Base-by-base conservation (phyloP, 2,888 invertebrate genomes). In the Cryptophagus acutangulus region DNA sequence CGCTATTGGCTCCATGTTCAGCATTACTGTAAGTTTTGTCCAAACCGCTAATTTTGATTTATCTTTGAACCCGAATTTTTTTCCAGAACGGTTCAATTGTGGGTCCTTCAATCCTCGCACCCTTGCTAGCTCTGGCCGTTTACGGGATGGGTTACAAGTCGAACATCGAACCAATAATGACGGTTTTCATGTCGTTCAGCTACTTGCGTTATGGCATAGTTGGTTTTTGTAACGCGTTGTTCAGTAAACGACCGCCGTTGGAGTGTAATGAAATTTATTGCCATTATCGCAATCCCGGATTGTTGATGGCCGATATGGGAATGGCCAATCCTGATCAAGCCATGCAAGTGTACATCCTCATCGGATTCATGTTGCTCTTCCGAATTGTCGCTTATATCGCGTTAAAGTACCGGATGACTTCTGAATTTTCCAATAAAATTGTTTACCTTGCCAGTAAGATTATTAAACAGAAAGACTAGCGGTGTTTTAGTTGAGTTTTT, bases 201-300 rank as follows among this genome's bases (percentile, higher is more conserved):
- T 87, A 79, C 61, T 71, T 86, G 12, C 76, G 86, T 36, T 85
- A 80, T 58, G 79, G 82, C 0, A 72, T 86, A 38, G 76, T 81
- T 4, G 84, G 83, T 4, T 50, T 57, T 15, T 54, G 56, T 30
- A 49, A 74, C 1, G 67, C 84, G 0, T 72, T 86, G 41, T 81
- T 81, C 45, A 68, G 75, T 41, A 72, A 79, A 40, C 66, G 86
- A 3, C 70, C 68, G 1, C 61, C 69, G 0, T 69, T 87, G 69
- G 72, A 77, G 4, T 87, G 87, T 55, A 71, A 73, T 0, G 73
- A 74, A 44, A 53, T 76, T 0, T 82, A 81, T 59, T 74, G 80
- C 30, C 74, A 74, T 51, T 75, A 74, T 55, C 65, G 66, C 35
- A 73, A 78, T 41, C 77, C 81, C 0, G 67, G 67, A 30, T 10